Percentiles rank a stretch among this genome's conserved stretches.
Conservation (phyloP, 2,113 vertebrate genomes). For the Leptobrachium leishanense region DNA sequence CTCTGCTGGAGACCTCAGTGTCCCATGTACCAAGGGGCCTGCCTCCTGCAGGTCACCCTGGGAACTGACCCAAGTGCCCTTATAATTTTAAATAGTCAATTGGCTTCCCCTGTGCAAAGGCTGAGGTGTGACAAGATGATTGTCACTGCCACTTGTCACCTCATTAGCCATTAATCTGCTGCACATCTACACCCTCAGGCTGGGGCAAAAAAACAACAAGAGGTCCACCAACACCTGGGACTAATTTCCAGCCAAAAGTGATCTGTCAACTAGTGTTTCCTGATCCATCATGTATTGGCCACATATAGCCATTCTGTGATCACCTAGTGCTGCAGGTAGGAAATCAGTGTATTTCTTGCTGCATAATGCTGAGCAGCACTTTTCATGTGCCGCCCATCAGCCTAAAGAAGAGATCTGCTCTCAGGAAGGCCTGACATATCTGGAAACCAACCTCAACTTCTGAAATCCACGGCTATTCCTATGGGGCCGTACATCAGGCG, state of each 20-base stretch:
- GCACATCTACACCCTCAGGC: slow-evolving; percentile 17
- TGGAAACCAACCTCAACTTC: too few relatives aligned
- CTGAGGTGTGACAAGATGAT: slow-evolving; percentile 21
- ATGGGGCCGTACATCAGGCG: too few relatives aligned
- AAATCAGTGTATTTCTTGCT: too few relatives aligned
- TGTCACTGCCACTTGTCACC: slow-evolving; percentile 44
- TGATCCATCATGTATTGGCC: too few relatives aligned
- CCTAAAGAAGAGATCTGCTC: too few relatives aligned
- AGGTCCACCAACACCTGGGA: slow-evolving; percentile 18
- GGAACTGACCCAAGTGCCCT: background rate
- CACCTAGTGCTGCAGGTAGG: background rate
- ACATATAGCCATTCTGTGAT: too few relatives aligned
- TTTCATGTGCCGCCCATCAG: too few relatives aligned
- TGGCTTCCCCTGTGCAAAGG: slow-evolving; percentile 28
- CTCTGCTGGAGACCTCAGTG: background rate
- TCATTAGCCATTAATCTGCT: slow-evolving; percentile 20
- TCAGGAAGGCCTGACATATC: too few relatives aligned
- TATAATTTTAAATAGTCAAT: slow-evolving; percentile 25
- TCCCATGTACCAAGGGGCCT: background rate
- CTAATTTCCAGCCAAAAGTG: background rate
- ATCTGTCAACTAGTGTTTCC: background rate
- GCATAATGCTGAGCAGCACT: too few relatives aligned
- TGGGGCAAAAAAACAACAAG: background rate
- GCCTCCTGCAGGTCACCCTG: background rate
- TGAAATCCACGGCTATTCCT: too few relatives aligned